Evolutionary conservation across 2,888 invertebrate species (phyloP).

Genomic region (Erebia ligea): DNA sequence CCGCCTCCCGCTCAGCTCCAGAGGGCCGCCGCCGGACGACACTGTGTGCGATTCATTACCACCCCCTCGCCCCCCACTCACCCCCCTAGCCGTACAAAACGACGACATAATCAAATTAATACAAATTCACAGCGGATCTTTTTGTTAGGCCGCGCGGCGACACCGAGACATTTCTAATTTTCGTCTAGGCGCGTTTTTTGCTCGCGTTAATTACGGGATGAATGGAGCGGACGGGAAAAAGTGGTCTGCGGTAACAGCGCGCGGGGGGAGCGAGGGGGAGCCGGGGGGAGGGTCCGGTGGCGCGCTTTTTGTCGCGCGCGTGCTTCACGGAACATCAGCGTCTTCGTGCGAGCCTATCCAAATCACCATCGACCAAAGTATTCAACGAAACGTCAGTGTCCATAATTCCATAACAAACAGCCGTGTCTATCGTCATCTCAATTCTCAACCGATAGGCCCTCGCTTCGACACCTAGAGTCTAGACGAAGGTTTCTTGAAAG

Average conservation of each 20-base stretch:
- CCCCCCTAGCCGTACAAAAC: slow-evolving; percentile 59
- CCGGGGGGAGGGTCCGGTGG: not conserved
- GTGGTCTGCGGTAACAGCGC: slow-evolving; percentile 15
- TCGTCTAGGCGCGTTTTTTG: slow-evolving; percentile 71
- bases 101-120: slow-evolving; percentile 74
- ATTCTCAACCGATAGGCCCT: no score
- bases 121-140: slow-evolving; percentile 61
- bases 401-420: no score
- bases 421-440: no score
- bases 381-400: no score
- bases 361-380: not conserved
- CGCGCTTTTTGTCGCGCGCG: slow-evolving; percentile 62
- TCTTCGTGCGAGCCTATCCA: not conserved
- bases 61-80: not conserved
- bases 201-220: slow-evolving; percentile 75
- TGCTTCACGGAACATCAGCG: slow-evolving; percentile 52
- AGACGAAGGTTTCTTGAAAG: no score
- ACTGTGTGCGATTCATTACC: not conserved
- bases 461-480: no score
- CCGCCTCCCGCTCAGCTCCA: not conserved
- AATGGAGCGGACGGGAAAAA: slow-evolving; percentile 58
- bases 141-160: slow-evolving; percentile 59
- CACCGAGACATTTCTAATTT: slow-evolving; percentile 78
- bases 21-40: slow-evolving; percentile 9
- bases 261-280: slow-evolving; percentile 27